phyloP scores from a whole-genome alignment of 1,140 invertebrate species.

The Globodera rostochiensis region DNA sequence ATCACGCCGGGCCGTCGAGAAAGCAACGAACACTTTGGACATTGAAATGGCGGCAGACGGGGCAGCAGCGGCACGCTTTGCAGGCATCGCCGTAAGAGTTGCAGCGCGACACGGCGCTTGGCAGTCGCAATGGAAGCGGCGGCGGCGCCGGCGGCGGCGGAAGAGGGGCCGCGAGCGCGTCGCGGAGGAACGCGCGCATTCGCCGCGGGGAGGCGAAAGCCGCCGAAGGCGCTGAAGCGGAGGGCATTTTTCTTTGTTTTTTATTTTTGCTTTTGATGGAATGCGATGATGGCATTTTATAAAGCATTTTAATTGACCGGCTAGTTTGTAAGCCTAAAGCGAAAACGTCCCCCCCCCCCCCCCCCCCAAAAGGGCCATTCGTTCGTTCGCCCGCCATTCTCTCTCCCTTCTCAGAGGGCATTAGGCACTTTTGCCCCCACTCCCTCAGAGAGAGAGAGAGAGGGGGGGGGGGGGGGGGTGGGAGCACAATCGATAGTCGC shows the following conservation, averaged over 20 bases:
- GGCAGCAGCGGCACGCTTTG: slow-evolving; percentile 16
- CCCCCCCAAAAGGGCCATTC: too few relatives aligned
- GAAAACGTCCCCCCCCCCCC: background rate
- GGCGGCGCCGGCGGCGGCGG: background rate
- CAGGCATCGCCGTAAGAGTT: slow-evolving; percentile 3
- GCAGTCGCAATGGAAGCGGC: background rate
- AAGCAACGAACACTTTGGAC: slow-evolving; percentile 28
- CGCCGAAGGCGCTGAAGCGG: background rate
- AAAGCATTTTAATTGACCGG: too few relatives aligned
- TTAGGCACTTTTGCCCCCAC: too few relatives aligned
- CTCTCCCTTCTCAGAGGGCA: background rate
- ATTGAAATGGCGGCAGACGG: slow-evolving; percentile 30
- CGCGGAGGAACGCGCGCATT: background rate
- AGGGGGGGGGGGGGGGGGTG: too few relatives aligned
- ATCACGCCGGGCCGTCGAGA: slow-evolving; percentile 5
- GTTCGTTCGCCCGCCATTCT: background rate
- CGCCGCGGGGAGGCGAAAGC: background rate
- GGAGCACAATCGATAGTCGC: too few relatives aligned
- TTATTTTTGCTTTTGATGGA: background rate
- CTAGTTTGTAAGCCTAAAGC: background rate
- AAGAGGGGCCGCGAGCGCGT: background rate
- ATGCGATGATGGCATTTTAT: background rate
- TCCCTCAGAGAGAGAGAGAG: too few relatives aligned
- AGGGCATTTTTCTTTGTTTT: background rate
- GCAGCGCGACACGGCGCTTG: background rate